Evolutionary conservation across 2,113 vertebrate species (phyloP).

Genomic region (Circaetus cinerascens): DNA sequence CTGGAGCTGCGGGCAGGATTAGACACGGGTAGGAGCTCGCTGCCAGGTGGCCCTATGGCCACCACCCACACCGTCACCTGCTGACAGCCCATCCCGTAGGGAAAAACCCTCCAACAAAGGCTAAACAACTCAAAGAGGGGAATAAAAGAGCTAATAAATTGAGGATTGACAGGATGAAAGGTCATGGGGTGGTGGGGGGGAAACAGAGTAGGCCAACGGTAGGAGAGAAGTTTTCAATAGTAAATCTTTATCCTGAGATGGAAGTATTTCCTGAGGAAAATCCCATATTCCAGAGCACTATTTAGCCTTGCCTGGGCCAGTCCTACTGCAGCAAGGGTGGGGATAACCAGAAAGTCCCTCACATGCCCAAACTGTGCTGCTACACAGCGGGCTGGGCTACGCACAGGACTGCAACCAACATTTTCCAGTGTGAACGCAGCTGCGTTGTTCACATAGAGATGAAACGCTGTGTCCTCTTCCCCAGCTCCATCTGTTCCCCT

Average conservation of each 20-base stretch:
- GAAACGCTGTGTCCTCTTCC: neutral
- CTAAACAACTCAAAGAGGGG: neutral
- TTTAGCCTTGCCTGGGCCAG: neutral
- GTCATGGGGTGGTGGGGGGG: neutral
- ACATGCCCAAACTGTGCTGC: neutral
- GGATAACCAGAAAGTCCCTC: neutral
- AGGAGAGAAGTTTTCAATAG: neutral
- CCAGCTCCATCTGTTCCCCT: neutral
- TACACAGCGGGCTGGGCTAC: neutral
- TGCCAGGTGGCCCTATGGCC: neutral
- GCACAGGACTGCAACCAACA: neutral
- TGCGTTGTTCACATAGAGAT: neutral
- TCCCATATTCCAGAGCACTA: neutral
- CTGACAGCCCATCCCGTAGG: neutral
- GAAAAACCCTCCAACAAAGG: neutral
- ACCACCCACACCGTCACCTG: neutral
- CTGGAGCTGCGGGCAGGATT: neutral
- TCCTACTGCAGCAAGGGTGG: neutral
- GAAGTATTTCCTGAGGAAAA: neutral
- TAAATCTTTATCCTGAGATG: neutral
- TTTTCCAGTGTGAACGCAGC: neutral
- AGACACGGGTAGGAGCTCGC: fast-evolving
- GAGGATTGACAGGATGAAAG: neutral
- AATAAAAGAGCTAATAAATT: neutral
- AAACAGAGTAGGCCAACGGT: neutral